phyloP scores from a whole-genome alignment of 2,888 invertebrate genomes.

The Orchesellides sinensis region DNA sequence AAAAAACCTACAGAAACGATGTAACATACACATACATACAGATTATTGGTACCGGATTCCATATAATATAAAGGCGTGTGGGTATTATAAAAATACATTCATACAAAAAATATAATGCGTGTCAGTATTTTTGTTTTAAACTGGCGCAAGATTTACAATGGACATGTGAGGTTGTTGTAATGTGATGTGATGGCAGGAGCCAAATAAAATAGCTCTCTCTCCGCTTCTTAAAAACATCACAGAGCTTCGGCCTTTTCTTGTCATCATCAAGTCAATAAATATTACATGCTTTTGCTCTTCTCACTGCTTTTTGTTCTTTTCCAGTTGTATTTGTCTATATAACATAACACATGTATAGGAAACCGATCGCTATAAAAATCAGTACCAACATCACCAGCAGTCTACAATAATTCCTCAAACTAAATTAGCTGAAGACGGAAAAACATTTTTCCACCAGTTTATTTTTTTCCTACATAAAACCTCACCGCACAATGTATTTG shows the following conservation, averaged over 20 bases:
- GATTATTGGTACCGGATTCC: too few relatives aligned
- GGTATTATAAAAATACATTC: too few relatives aligned
- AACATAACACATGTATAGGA: neutral
- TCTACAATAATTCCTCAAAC: neutral
- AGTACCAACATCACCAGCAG: neutral
- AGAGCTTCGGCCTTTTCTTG: slow-evolving; percentile 38
- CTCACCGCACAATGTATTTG: neutral
- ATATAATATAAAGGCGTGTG: too few relatives aligned
- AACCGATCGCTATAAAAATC: slow-evolving; percentile 1
- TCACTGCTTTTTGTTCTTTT: neutral
- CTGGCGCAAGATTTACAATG: slow-evolving; percentile 63
- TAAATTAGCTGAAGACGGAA: neutral
- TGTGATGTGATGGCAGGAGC: slow-evolving; percentile 53
- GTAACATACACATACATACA: too few relatives aligned
- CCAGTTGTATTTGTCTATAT: slow-evolving; percentile 33
- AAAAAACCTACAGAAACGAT: neutral
- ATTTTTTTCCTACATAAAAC: neutral
- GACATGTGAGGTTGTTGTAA: slow-evolving; percentile 68
- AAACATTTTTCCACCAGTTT: neutral
- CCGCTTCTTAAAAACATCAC: slow-evolving; percentile 11
- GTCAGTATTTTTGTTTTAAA: slow-evolving; percentile 4
- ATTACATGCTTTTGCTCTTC: slow-evolving; percentile 64
- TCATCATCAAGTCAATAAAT: slow-evolving; percentile 66
- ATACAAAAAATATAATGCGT: neutral
- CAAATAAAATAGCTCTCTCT: slow-evolving; percentile 49